These are phyloP conservation scores for Paramormyrops kingsleyae DNA, from an alignment of 2,113 vertebrate genomes.

Conservation along the genomic window DNA sequence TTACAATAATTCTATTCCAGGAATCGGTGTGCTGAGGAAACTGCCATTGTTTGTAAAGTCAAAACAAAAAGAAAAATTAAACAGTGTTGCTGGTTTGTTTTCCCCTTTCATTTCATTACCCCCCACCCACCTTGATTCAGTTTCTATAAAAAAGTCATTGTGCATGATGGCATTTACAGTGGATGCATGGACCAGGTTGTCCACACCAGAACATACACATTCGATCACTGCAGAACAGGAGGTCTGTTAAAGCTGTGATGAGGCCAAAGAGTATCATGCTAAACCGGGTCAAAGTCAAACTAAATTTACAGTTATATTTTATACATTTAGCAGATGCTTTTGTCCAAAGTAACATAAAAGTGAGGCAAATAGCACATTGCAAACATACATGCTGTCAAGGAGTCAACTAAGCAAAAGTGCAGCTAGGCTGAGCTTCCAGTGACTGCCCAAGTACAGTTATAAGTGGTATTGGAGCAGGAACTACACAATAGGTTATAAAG, in stretches of 20 bases:
- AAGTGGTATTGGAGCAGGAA: background rate
- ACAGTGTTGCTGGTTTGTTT: background rate
- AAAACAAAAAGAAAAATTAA: background rate
- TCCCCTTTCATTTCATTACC: background rate
- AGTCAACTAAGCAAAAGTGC: background rate
- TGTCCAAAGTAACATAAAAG: background rate
- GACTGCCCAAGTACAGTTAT: background rate
- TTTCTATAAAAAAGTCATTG: background rate
- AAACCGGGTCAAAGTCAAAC: background rate
- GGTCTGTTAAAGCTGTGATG: background rate
- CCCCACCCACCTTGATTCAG: background rate
- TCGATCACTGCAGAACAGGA: background rate
- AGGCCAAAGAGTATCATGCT: background rate
- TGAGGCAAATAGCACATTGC: background rate
- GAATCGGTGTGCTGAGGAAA: background rate
- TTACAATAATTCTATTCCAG: conserved; percentile 7
- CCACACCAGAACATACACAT: background rate
- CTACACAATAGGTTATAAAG: background rate
- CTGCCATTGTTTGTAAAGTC: background rate
- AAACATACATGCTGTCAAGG: background rate
- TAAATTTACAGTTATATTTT: background rate
- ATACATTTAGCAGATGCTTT: background rate
- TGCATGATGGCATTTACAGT: background rate
- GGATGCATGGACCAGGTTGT: background rate
- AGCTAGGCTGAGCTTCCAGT: background rate